These are phyloP conservation scores for Strongylocentrotus purpuratus DNA, from an alignment of 35 echinoderm and acorn worm species.

Conservation along the genomic window DNA sequence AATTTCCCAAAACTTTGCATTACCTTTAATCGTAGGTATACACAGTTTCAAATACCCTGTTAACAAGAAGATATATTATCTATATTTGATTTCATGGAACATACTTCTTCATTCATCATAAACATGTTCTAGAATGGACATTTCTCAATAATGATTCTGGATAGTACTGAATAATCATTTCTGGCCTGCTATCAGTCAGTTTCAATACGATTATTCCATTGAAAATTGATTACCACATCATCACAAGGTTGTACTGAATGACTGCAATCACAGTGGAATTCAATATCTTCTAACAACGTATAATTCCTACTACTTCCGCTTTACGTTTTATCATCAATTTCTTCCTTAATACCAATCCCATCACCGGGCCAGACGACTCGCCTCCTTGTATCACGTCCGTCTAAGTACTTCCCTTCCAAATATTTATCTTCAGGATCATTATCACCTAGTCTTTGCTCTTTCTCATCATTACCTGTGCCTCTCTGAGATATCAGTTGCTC, in stretches of 20 bases:
- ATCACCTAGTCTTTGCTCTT: background rate
- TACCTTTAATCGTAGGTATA: too few species aligned
- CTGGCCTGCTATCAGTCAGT: too few species aligned
- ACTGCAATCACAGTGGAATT: background rate
- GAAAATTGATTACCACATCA: background rate
- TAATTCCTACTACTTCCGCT: background rate
- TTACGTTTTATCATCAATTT: conserved; percentile 27
- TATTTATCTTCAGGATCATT: background rate
- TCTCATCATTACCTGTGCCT: background rate
- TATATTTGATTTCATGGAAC: too few species aligned
- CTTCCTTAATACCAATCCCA: background rate
- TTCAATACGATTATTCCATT: too few species aligned
- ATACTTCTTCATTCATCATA: too few species aligned
- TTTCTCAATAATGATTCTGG: too few species aligned
- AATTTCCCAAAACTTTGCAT: too few species aligned
- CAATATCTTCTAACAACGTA: too few species aligned
- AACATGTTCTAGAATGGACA: too few species aligned
- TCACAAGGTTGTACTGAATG: background rate
- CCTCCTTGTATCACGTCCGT: conserved; percentile 1
- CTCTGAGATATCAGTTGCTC: background rate
- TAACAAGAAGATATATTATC: too few species aligned
- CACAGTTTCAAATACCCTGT: too few species aligned
- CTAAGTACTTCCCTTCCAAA: background rate
- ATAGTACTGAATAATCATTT: too few species aligned
- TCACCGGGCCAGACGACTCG: conserved; percentile 27